Evolutionary conservation across 23 tunicate species (phyloP).

Genomic region (Phallusia fumigata): DNA sequence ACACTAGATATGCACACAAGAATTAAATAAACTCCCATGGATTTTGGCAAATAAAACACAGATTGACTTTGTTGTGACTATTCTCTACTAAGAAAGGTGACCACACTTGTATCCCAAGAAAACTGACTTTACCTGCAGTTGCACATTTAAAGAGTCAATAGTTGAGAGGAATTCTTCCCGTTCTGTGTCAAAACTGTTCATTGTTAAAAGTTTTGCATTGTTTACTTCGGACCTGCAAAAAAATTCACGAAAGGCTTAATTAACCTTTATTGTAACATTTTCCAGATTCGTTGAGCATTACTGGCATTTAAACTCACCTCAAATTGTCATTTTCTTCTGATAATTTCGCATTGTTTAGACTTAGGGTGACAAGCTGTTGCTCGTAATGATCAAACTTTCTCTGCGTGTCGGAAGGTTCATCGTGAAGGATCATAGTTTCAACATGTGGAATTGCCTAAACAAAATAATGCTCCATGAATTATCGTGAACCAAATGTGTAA

Average conservation of each 20-base stretch:
- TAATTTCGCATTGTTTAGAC: constrained; percentile 75
- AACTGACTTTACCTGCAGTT: constrained; percentile 29
- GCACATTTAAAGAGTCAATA: constrained; percentile 22
- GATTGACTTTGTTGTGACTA: too few relatives aligned
- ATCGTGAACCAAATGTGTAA: too few relatives aligned
- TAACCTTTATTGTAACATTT: neutral
- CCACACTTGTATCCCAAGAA: too few relatives aligned
- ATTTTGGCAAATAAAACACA: too few relatives aligned
- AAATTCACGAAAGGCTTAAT: too few relatives aligned
- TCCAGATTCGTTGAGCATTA: neutral
- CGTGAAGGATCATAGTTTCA: too few relatives aligned
- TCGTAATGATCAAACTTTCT: constrained; percentile 71
- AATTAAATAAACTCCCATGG: too few relatives aligned
- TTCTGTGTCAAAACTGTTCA: constrained; percentile 17
- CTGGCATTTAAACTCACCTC: constrained; percentile 16
- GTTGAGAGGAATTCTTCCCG: constrained; percentile 34
- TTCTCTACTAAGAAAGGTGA: too few relatives aligned
- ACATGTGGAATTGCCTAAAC: too few relatives aligned
- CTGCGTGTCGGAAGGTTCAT: neutral
- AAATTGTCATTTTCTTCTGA: constrained; percentile 92
- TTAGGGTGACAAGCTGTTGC: constrained; percentile 75
- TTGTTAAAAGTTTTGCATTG: constrained; percentile 1
- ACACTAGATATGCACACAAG: too few relatives aligned
- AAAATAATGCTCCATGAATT: too few relatives aligned
- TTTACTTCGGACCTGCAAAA: constrained; percentile 24